A percentile compares a stretch with the other conserved stretches of the same genome.
These are phyloP conservation scores for Lobophora halterata DNA, from an alignment of 2,888 invertebrate genomes.

Conservation along the genomic window DNA sequence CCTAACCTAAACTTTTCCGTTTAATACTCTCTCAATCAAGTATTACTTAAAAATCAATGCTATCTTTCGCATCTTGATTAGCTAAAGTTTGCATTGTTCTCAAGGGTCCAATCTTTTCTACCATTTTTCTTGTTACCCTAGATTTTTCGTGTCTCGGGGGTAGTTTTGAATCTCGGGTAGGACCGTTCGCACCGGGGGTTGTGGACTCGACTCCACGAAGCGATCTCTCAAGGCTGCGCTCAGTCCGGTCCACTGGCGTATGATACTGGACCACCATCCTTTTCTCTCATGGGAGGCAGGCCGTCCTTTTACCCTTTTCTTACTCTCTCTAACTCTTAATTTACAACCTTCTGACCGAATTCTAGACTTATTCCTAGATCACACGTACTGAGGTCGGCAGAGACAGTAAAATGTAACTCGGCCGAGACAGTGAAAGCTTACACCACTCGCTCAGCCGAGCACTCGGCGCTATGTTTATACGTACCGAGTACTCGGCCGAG, in stretches of 20 bases:
- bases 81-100: no score
- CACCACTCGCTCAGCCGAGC: no score
- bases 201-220: constrained; percentile 65
- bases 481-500: no score
- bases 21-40: no score
- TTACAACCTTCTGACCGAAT: constrained; percentile 12
- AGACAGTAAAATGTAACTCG: no score
- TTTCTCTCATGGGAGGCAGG: constrained; percentile 1
- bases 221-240: constrained; percentile 66
- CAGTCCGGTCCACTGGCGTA: constrained; percentile 26
- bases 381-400: no score
- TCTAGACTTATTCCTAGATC: no score
- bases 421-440: no score
- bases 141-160: constrained; percentile 9
- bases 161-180: constrained; percentile 25
- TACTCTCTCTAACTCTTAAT: not conserved
- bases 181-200: constrained; percentile 59
- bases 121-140: not conserved
- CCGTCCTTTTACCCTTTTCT: not conserved
- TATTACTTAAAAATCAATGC: no score
- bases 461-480: no score
- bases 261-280: constrained; percentile 13
- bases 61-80: no score
- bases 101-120: constrained; percentile 6
- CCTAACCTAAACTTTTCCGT: no score